A percentile compares a stretch with the other conserved stretches of the same genome.
Conservation (phyloP, 2,797 vertebrate species). For the Myripristis jacobus region DNA sequence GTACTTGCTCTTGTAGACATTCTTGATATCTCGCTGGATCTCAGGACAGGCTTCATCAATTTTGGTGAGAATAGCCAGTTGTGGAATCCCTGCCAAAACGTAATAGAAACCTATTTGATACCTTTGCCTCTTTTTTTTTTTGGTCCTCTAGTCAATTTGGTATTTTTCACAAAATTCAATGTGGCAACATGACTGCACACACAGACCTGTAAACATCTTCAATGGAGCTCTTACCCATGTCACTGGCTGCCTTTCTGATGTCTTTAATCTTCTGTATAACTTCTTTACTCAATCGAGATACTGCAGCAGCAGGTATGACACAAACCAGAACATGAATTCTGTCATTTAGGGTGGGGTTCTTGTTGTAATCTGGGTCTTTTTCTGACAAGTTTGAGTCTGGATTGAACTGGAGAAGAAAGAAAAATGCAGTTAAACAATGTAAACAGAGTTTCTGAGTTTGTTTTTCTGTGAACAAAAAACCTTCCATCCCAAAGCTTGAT, state of each 20-base stretch:
- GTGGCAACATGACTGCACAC: neutral
- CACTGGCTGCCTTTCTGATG: conserved; percentile 44
- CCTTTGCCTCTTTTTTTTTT: no score
- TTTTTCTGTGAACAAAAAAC: neutral
- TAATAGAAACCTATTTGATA: neutral
- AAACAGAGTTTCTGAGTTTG: no score
- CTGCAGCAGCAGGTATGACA: neutral
- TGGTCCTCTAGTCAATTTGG: neutral
- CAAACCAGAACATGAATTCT: conserved; percentile 50
- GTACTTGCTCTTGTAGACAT: conserved; percentile 15
- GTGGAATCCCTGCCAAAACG: conserved; percentile 32
- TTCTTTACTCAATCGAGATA: accelerated
- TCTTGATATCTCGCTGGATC: conserved; percentile 1
- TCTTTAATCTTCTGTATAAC: conserved; percentile 34
- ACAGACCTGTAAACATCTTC: neutral
- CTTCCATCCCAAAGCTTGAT: neutral
- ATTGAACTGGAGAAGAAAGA: conserved; percentile 40
- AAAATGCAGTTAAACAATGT: neutral
- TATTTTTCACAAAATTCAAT: neutral
- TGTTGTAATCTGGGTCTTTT: neutral
- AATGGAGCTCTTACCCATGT: conserved; percentile 38
- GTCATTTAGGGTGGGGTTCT: neutral
- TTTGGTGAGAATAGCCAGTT: conserved; percentile 62
- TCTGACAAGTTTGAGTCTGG: accelerated
- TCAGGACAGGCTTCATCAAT: conserved; percentile 55